These are phyloP conservation scores for Pavo muticus DNA, from an alignment of 2,113 vertebrate genomes.

Conservation along the genomic window DNA sequence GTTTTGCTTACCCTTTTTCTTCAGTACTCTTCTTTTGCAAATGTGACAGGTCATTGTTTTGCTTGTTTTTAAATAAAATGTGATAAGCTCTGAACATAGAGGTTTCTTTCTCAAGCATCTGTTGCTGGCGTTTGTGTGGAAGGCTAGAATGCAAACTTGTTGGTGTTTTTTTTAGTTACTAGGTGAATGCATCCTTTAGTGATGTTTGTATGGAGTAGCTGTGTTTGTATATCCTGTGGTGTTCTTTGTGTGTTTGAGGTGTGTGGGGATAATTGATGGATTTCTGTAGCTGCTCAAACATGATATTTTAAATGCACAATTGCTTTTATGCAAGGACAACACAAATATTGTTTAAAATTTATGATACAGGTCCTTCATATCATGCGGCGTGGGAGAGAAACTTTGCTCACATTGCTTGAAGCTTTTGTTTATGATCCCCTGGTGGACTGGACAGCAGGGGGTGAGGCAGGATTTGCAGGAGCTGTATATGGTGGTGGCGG, in stretches of 20 bases:
- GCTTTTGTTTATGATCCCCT: constrained; percentile 98
- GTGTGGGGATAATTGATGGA: too few relatives aligned
- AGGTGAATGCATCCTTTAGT: too few relatives aligned
- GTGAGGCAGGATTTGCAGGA: constrained; percentile 96
- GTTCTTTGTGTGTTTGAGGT: background rate
- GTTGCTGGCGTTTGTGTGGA: background rate
- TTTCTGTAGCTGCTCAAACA: background rate
- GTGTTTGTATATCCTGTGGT: background rate
- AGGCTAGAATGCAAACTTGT: background rate
- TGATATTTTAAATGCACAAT: background rate
- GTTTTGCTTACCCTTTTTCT: background rate
- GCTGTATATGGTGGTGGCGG: constrained; percentile 97
- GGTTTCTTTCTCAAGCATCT: background rate
- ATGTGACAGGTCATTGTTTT: background rate
- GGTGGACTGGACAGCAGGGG: constrained; percentile 98
- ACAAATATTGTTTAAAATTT: constrained; percentile 8
- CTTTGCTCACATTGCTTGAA: constrained; percentile 92
- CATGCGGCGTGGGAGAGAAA: constrained; percentile 96
- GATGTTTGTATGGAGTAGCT: background rate
- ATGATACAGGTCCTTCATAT: constrained; percentile 91
- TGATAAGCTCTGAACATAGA: background rate
- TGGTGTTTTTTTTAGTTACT: background rate
- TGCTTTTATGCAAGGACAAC: background rate
- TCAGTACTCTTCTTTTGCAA: background rate
- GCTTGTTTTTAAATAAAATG: background rate